These are phyloP conservation scores for Redunca redunca DNA, from an alignment of 2,113 vertebrate genomes.

Conservation along the genomic window DNA sequence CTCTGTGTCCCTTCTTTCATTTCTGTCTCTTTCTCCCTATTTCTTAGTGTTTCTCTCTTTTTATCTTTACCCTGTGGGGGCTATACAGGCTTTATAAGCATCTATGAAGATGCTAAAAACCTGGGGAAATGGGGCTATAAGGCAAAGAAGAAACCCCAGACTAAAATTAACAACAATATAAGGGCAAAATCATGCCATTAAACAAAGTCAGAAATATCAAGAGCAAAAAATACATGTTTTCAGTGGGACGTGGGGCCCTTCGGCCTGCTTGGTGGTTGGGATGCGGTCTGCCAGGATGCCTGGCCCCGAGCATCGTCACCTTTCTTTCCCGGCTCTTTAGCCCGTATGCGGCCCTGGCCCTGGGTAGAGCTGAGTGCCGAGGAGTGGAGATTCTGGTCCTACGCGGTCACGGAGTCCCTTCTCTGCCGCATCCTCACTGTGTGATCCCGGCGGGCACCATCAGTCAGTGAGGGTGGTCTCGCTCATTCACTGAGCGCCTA, in stretches of 20 bases:
- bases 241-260: background rate
- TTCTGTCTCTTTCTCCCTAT: background rate
- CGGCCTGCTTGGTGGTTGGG: rapidly evolving
- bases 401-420: rapidly evolving
- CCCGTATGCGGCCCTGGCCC: background rate
- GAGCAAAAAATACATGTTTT: background rate
- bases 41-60: background rate
- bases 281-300: background rate
- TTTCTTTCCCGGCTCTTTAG: background rate
- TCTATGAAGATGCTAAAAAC: background rate
- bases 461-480: background rate
- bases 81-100: background rate
- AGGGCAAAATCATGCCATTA: background rate
- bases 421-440: rapidly evolving
- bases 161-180: background rate
- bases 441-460: rapidly evolving
- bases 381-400: background rate
- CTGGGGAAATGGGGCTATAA: background rate
- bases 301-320: rapidly evolving
- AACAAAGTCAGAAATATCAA: background rate
- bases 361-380: background rate
- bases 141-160: background rate
- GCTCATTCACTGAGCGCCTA: background rate
- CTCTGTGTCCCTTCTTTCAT: no score
- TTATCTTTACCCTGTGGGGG: background rate